Evolutionary conservation across 23 tunicate species (phyloP), one percentile per base, ranked within the genome.

Genomic region (Ciona savignyi): DNA sequence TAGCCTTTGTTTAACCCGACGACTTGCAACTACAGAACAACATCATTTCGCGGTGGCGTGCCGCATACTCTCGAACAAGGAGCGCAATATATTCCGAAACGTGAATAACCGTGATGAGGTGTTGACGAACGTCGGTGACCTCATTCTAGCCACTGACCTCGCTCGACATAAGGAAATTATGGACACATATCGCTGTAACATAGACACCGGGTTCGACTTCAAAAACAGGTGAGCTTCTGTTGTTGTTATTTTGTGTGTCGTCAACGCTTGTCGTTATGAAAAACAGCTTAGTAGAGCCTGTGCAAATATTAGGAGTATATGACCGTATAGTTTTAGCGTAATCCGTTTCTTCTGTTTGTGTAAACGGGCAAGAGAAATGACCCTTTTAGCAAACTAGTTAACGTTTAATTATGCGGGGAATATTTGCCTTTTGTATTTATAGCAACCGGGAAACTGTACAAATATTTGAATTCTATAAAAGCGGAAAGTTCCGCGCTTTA

Each of bases 41-140:
- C 97, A 91, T 51, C 97, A 91, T 66, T 91, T 91, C 51, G 91
- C 97, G 1, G 91, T 85, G 32, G 70, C 97, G 23, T 91, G 97
- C 63, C 78, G 91, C 32, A 91, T 91, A 62, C 66, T 91, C 63
- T 86, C 97, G 33, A 85, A 72, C 82, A 84, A 80, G 42, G 86
- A 84, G 29, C 35, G 76, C 28, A 91, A 91, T 69, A 91, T 91
- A 19, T 81, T 91, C 63, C 76, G 77, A 28, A 80, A 91, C 67
- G 97, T 91, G 31, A 64, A 89, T 35, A 91, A 85, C 90, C 71
- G 86, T 0, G 91, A 91, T 27, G 91, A 84, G 26, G 89, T 91
- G 15, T 27, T 91, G 62, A 80, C 68, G 30, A 83, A 80, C 67
- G 73, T 83, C 51, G 77, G 97, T 22, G 89, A 80, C 30, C 79